Evolutionary conservation across 2,888 invertebrate species (phyloP).

Genomic region (Ophion obscuratus): DNA sequence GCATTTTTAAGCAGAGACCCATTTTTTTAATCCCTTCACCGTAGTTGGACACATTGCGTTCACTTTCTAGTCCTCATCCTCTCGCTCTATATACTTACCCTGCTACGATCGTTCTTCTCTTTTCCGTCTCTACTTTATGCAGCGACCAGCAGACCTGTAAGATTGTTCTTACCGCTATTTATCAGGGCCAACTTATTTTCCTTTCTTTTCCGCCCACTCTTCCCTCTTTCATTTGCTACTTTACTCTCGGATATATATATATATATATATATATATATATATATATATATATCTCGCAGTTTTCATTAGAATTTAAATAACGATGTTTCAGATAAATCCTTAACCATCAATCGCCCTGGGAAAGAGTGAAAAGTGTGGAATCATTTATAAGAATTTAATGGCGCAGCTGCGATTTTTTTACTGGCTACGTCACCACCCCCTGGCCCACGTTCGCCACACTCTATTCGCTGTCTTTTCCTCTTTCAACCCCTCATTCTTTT

Average conservation of each 20-base stretch:
- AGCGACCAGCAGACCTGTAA: not conserved
- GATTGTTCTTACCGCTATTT: conserved; percentile 65
- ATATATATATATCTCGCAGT: not conserved
- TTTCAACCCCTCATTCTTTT: not conserved
- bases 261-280: not conserved
- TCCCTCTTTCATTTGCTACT: conserved; percentile 1
- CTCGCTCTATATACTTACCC: conserved; percentile 63
- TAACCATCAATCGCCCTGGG: not conserved
- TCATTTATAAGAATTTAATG: not conserved
- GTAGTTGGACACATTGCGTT: conserved; percentile 56
- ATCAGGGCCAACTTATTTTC: conserved; percentile 74
- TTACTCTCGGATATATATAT: conserved; percentile 6
- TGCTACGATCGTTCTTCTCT: conserved; percentile 26
- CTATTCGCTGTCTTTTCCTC: not conserved
- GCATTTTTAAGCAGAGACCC: conserved; percentile 76
- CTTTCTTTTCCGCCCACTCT: conserved; percentile 58
- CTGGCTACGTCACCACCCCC: not conserved
- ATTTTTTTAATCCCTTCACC: conserved; percentile 68
- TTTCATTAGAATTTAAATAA: conserved; percentile 1
- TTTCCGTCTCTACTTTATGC: conserved; percentile 42
- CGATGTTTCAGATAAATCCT: too few relatives aligned
- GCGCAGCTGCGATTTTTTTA: not conserved
- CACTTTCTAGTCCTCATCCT: conserved; percentile 44
- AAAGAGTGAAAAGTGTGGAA: too few relatives aligned
- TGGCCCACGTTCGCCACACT: not conserved